phyloP scores from a whole-genome alignment of 2,888 invertebrate genomes.

The Axea sp. region DNA sequence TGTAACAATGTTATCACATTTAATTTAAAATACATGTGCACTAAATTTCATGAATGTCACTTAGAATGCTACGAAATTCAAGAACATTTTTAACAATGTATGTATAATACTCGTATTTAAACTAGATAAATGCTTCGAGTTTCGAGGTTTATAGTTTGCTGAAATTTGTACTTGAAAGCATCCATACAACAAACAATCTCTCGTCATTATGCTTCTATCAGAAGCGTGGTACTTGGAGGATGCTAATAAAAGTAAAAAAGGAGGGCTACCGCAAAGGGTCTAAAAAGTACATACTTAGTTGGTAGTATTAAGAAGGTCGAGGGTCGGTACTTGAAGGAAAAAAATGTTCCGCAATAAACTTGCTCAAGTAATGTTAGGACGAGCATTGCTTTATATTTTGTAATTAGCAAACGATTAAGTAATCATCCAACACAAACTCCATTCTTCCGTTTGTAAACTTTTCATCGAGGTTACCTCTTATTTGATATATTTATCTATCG shows the following conservation, averaged over 20 bases:
- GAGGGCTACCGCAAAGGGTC: conserved; percentile 38
- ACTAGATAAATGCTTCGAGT: conserved; percentile 12
- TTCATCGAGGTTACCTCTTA: conserved; percentile 28
- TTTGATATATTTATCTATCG: conserved; percentile 25
- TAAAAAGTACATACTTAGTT: conserved; percentile 54
- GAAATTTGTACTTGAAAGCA: conserved; percentile 36
- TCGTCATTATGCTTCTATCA: conserved; percentile 42
- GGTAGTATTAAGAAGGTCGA: conserved; percentile 49
- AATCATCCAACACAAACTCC: conserved; percentile 39
- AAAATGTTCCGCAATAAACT: conserved; percentile 50
- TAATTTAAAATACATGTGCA: too few relatives aligned
- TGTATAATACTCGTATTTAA: conserved; percentile 15
- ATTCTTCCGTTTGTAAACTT: neutral
- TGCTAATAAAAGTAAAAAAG: conserved; percentile 48
- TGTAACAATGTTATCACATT: too few relatives aligned
- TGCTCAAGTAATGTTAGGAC: conserved; percentile 30
- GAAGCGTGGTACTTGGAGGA: conserved; percentile 10
- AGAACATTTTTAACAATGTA: too few relatives aligned
- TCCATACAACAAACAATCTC: conserved; percentile 28
- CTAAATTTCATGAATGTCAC: too few relatives aligned
- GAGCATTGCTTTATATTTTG: conserved; percentile 42
- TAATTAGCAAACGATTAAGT: conserved; percentile 57
- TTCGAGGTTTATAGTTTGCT: conserved; percentile 20
- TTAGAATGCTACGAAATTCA: too few relatives aligned
- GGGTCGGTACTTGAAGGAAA: conserved; percentile 48